Evolutionary conservation across 1,140 invertebrate genomes (phyloP).

Genomic region (Lepidurus couesii): DNA sequence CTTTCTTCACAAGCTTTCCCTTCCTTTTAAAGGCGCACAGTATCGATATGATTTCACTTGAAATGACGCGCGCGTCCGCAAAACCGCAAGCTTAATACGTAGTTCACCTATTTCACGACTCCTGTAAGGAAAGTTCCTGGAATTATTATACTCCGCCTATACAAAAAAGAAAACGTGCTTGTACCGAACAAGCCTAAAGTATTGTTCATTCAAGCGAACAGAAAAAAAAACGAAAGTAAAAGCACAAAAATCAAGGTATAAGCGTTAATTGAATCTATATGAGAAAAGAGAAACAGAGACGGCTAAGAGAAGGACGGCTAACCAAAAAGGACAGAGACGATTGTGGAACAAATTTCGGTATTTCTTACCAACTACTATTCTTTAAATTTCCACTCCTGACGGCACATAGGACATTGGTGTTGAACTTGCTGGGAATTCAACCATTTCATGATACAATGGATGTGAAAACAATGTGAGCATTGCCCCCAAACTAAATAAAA

Average conservation of each 20-base stretch:
- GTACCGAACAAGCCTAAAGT: too few species aligned
- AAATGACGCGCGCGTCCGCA: not conserved
- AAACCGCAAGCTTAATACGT: not conserved
- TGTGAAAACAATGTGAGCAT: constrained; percentile 98
- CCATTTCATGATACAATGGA: constrained; percentile 99
- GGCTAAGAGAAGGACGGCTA: too few species aligned
- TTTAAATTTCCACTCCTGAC: constrained; percentile 98
- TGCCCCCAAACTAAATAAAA: constrained; percentile 83
- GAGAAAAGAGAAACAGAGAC: too few species aligned
- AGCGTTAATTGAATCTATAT: too few species aligned
- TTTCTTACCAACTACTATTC: constrained; percentile 48
- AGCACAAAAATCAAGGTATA: not conserved
- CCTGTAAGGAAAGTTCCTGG: too few species aligned
- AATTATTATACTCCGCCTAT: too few species aligned
- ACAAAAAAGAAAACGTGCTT: too few species aligned
- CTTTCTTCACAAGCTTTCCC: not conserved
- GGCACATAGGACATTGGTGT: constrained; percentile 97
- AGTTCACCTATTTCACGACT: not conserved
- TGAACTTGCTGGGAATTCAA: constrained; percentile 90
- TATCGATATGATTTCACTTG: not conserved
- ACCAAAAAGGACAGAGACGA: not conserved
- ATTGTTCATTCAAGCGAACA: too few species aligned
- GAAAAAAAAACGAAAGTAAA: too few species aligned
- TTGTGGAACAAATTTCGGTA: constrained; percentile 20
- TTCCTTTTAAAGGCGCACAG: not conserved